phyloP scores from a whole-genome alignment of 2,888 invertebrate genomes.

The Mimas tiliae region DNA sequence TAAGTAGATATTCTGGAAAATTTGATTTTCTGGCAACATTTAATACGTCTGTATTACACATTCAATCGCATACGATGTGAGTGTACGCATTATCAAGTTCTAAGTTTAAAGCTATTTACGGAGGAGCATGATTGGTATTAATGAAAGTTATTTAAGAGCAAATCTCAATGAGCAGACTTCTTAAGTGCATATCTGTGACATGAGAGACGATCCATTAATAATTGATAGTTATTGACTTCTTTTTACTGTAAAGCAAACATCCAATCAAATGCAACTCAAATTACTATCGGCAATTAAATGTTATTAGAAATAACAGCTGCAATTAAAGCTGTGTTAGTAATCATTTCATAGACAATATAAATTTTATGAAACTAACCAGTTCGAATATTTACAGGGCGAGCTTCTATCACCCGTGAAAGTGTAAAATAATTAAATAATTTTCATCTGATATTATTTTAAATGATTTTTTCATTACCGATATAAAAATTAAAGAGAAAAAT shows the following conservation, averaged over 20 bases:
- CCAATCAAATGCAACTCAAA: conserved; percentile 4
- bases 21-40: no score
- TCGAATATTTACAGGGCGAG: not conserved
- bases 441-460: not conserved
- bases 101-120: not conserved
- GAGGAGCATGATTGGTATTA: not conserved
- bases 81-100: conserved; percentile 2
- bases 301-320: not conserved
- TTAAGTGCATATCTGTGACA: conserved; percentile 14
- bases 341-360: not conserved
- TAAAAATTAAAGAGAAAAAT: no score
- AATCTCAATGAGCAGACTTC: not conserved
- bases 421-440: not conserved
- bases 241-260: not conserved
- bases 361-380: not conserved
- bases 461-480: no score
- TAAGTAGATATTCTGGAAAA: no score
- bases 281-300: not conserved
- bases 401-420: not conserved
- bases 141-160: not conserved
- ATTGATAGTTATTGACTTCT: not conserved
- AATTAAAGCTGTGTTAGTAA: not conserved
- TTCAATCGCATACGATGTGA: not conserved
- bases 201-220: conserved; percentile 1
- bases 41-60: no score